Conservation (phyloP, 1,140 invertebrate species). For the Probaryconus sp. region DNA sequence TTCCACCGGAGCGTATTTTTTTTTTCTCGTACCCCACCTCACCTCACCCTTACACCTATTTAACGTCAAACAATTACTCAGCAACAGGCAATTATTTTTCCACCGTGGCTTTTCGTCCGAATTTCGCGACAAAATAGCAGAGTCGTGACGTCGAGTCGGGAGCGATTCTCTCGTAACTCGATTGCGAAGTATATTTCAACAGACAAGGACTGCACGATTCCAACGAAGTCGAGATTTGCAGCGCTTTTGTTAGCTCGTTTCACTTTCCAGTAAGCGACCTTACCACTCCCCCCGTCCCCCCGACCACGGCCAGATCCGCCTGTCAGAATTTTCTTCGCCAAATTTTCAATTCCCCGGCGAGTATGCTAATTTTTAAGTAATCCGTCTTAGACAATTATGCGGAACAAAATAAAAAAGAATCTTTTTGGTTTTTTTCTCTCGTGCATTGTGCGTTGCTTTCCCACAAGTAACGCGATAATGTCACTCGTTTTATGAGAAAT, state of each 20-base stretch:
- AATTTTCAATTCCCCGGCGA: conserved; percentile 34
- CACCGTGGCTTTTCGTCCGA: conserved; percentile 30
- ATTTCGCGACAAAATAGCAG: conserved; percentile 49
- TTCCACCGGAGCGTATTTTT: conserved; percentile 16
- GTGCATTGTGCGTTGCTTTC: conserved; percentile 31
- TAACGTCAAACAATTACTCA: conserved; percentile 52
- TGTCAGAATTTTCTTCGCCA: conserved; percentile 48
- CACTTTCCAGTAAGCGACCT: conserved; percentile 47
- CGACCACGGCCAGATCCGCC: conserved; percentile 44
- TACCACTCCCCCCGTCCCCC: too few relatives aligned
- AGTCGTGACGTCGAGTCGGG: conserved; percentile 44
- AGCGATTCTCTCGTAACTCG: conserved; percentile 45
- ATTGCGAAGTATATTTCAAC: conserved; percentile 58
- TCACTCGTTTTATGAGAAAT: conserved; percentile 4
- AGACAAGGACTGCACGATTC: conserved; percentile 54
- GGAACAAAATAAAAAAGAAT: too few relatives aligned
- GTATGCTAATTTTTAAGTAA: conserved; percentile 50
- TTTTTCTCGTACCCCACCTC: neutral
- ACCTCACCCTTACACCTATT: conserved; percentile 21
- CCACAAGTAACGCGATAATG: conserved; percentile 19
- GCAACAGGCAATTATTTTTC: conserved; percentile 55
- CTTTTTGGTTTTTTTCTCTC: too few relatives aligned
- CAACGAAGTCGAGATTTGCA: conserved; percentile 29
- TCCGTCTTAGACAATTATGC: conserved; percentile 45
- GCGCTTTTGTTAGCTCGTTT: conserved; percentile 55